Base-by-base conservation (phyloP, 2,797 vertebrate genomes). In the Etheostoma nigrum region DNA sequence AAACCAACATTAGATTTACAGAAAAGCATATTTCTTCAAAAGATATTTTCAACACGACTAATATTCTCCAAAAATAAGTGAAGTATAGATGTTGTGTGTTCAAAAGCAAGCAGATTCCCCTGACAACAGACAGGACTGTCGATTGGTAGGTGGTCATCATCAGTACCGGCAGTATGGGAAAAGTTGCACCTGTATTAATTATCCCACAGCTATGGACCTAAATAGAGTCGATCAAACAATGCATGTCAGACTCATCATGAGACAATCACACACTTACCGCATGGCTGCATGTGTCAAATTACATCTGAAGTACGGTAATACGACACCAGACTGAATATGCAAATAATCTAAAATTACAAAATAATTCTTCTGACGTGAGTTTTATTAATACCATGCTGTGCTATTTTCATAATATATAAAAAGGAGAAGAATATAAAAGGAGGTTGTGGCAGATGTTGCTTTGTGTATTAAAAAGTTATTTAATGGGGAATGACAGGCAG, bases 281-380 rank as follows among this genome's bases (percentile, higher is more conserved):
- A 49, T 53, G 48, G 25, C 44, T 59, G 51, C 45, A 72, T 67
- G 36, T 72, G 23, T 52, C 62, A 75, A 75, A 60, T 72, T 23
- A 57, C 30, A 74, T 52, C n/a, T 11, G 42, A 67, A 42, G 21
- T 6, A 30, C 30, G 30, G 30, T 74, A 51, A 47, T 21, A 8
- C 3, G 15, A 72, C 45, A 70, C 47, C 55, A 27, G 27, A 74
- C 19, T 27, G 25, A 73, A 73, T 58, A 60, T 47, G 12, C 21
- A 76, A 64, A 36, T 9, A n/a, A 68, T 48, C 30, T 44, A 66
- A 51, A 54, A 76, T 33, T 25, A 69, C 60, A 73, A 67, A 69
- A 33, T 16, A 62, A 75, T 57, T 14, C 7, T 58, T 61, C 1
- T 64, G 12, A 4, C 1, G 2, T 15, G 15, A 25, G 7, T 44